These are phyloP conservation scores for Drosophila virilis DNA, from an alignment of 1,140 invertebrate species.

Conservation along the genomic window DNA sequence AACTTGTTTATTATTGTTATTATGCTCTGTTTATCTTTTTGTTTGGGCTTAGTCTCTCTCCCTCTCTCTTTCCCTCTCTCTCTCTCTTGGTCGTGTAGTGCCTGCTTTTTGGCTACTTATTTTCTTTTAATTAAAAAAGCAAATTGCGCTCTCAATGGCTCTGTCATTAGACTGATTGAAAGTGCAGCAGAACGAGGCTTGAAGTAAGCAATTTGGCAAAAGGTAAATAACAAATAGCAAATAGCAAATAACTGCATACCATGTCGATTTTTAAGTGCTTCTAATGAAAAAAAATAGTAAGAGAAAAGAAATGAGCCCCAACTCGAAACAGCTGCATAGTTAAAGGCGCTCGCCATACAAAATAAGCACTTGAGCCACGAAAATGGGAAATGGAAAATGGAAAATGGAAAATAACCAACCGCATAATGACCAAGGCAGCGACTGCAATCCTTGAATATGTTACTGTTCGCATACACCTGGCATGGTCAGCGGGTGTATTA, in stretches of 20 bases:
- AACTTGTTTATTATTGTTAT: slow-evolving; percentile 82
- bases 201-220: slow-evolving; percentile 76
- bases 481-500: slow-evolving; percentile 18
- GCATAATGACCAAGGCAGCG: slow-evolving; percentile 70
- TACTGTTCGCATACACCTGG: slow-evolving; percentile 9
- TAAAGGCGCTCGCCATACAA: slow-evolving; percentile 54
- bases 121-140: slow-evolving; percentile 81
- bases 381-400: slow-evolving; percentile 70
- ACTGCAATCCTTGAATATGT: slow-evolving; percentile 31
- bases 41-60: slow-evolving; percentile 18
- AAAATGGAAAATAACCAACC: slow-evolving; percentile 73
- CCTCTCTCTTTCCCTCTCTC: slow-evolving; percentile 9
- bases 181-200: slow-evolving; percentile 45
- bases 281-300: slow-evolving; percentile 46
- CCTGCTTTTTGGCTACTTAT: slow-evolving; percentile 62
- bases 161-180: slow-evolving; percentile 81
- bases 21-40: slow-evolving; percentile 54
- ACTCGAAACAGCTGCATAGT: slow-evolving; percentile 46
- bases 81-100: slow-evolving; percentile 61
- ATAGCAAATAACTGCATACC: slow-evolving; percentile 77
- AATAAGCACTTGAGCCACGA: slow-evolving; percentile 78
- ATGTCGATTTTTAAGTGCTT: slow-evolving; percentile 81
- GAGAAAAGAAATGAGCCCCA: slow-evolving; percentile 11
- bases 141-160: slow-evolving; percentile 53
- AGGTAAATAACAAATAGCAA: slow-evolving; percentile 54